Evolutionary conservation across 2,113 vertebrate genomes (phyloP).

Genomic region (Amphiprion percula): DNA sequence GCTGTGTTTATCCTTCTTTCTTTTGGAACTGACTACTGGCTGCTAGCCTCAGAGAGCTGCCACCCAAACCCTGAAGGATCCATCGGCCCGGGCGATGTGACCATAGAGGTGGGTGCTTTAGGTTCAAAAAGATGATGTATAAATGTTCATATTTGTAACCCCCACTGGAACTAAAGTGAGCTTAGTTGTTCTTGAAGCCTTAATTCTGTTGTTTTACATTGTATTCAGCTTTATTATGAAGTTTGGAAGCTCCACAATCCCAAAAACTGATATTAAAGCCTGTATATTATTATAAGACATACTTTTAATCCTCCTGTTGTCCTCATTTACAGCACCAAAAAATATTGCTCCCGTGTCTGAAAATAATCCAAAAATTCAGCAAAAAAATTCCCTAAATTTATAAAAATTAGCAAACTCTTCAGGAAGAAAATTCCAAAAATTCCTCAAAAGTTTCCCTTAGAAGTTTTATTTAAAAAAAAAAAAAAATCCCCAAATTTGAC

Average conservation of each 20-base stretch:
- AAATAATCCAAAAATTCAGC: too few species aligned
- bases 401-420: too few species aligned
- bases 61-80: conserved; percentile 52
- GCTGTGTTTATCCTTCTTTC: conserved; percentile 91
- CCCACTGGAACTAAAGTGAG: neutral
- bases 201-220: neutral
- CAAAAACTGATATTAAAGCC: neutral
- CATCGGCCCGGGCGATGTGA: neutral
- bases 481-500: too few species aligned
- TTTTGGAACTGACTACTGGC: conserved; percentile 98
- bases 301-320: neutral
- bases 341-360: too few species aligned
- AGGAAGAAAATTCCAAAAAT: too few species aligned
- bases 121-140: neutral
- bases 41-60: conserved; percentile 92
- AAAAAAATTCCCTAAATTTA: too few species aligned
- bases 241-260: neutral
- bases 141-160: neutral
- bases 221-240: neutral
- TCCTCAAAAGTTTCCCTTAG: too few species aligned
- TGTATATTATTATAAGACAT: neutral
- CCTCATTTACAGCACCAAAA: too few species aligned
- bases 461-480: too few species aligned
- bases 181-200: neutral
- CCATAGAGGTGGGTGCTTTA: conserved; percentile 68